Base-by-base conservation (phyloP, 2,797 vertebrate species). In the Eulemur albifrons region DNA sequence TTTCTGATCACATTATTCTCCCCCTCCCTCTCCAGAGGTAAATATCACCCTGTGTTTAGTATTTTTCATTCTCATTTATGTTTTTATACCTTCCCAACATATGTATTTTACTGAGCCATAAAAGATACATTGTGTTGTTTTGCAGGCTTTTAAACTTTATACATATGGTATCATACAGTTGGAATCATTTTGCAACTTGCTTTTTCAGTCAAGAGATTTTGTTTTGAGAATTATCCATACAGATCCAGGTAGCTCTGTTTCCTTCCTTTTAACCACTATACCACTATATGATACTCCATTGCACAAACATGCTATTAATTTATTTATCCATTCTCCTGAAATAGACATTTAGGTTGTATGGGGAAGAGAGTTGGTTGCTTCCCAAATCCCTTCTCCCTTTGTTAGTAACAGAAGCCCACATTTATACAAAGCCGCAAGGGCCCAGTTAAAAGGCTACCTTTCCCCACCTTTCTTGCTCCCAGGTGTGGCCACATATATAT, bases 71-170 rank as follows among this genome's bases (percentile, higher is more conserved):
- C 35, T 82, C 63, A 5, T 20, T 54, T 45, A 3, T 15, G 18
- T 65, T 72, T 84, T 54, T 1, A 5, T 40, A 50, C 15, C 45
- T 93, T 89, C 30, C 50, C n/a, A 65, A 6, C 20, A 4, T 21
- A 30, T 20, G 45, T 57, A 18, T 40, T 63, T 40, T 45, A 38
- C 50, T 57, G 25, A 67, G 61, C 83, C 57, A 10, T 61, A n/a
- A 95, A 72, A 90, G 23, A 43, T 30, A 23, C 4, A 12, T 20
- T 43, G 65, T 67, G 80, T 81, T 69, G 48, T 87, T 95, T 79
- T 57, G 54, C 50, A 35, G 90, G 54, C 48, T 63, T 96, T 94
- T 81, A 90, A 81, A 93, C 52, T 63, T 85, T 65, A 80, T 32
- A 76, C n/a, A 72, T 87, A 45, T 18, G 12, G 8, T 84, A 21